Base-by-base conservation (phyloP, 2,797 vertebrate species). In the Halcyon smyrnensis region DNA sequence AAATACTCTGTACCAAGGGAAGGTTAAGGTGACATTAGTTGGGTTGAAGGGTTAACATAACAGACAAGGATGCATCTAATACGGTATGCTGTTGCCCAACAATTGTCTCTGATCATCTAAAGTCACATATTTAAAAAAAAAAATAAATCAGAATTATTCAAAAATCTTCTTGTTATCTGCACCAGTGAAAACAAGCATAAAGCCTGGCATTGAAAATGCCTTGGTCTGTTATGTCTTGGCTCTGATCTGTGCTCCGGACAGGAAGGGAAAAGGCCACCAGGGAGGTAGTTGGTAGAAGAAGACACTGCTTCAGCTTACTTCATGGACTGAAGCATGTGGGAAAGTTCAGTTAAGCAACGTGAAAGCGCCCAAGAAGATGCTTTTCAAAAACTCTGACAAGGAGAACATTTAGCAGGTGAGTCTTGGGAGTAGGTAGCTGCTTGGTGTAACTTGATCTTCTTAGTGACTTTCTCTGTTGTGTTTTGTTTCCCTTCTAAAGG, bases 391-490 rank as follows among this genome's bases (percentile, higher is more conserved):
- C 21, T 36, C 1, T 20, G 36, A 15, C 32, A 50, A 28, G 36
- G 73, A 78, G 50, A 62, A 13, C 8, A 7, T 64, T 24, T 54
- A 74, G 18, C 24, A 51, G 23, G 11, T 82, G 34, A 4, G 5
- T 51, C 56, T 63, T 93, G 10, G 62, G n/a, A 54, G 15, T 48
- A 24, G 37, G 15, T 54, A 43, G 45, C 43, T 87, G 27, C 34
- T 13, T 73, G 3, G 32, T 80, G 21, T n/a, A 57, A 5, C 28
- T 46, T 69, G 24, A n/a, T 54, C 19, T 24, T 79, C 17, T 9
- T 43, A 27, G 25, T 12, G 34, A 28, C 6, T 1, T 85, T 87
- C 41, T 4, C 0, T 43, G 23, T 64, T 2, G 1, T 18, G 6
- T 78, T 65, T 57, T 76, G 21, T 16, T 57, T 91, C 65, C 53